Conservation (phyloP, 2,113 vertebrate genomes). For the Leptodactylus fuscus region DNA sequence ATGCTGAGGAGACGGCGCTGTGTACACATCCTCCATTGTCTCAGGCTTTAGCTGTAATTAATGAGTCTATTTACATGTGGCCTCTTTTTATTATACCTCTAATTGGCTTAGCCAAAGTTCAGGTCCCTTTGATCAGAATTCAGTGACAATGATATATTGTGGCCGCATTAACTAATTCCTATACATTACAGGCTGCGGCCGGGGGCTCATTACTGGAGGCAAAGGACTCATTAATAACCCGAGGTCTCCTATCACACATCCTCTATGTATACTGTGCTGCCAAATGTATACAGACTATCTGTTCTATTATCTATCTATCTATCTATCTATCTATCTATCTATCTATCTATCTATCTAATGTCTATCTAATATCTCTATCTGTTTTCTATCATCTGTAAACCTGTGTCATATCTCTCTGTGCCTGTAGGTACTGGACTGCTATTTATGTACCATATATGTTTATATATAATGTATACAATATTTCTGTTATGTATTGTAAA, state of each 20-base stretch:
- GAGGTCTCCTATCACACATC: background rate
- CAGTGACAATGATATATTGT: constrained; percentile 35
- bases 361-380: constrained; percentile 14
- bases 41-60: constrained; percentile 24
- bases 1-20: background rate
- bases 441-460: too few species aligned
- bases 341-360: constrained; percentile 24
- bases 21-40: background rate
- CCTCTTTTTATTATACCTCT: constrained; percentile 32
- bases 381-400: background rate
- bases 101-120: constrained; percentile 37
- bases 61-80: constrained; percentile 28
- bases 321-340: constrained; percentile 4
- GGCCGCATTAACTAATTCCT: background rate
- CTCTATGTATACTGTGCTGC: too few species aligned
- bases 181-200: constrained; percentile 6
- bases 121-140: constrained; percentile 36
- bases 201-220: background rate
- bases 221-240: background rate
- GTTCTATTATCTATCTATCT: constrained; percentile 2
- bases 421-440: too few species aligned
- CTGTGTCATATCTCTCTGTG: background rate
- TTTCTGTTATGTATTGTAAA: too few species aligned
- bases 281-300: too few species aligned
- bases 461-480: too few species aligned